Evolutionary conservation across 1,140 invertebrate genomes (phyloP).

Genomic region (Mylabris phalerata): DNA sequence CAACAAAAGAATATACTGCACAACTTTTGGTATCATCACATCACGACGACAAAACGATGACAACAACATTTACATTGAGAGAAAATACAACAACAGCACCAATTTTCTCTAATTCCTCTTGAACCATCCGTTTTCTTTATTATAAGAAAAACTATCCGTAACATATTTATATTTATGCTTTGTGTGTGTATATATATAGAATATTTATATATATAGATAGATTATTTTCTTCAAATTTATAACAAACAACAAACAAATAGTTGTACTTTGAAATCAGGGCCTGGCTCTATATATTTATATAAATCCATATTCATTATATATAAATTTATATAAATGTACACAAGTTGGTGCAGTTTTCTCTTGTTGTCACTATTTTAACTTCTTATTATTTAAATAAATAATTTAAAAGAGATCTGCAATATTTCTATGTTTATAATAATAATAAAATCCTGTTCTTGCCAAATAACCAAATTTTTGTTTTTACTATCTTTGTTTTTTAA

Average conservation of each 20-base stretch:
- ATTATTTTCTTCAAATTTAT: not conserved
- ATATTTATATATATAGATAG: not conserved
- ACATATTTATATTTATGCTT: slow-evolving; percentile 1
- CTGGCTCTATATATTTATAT: slow-evolving; percentile 28
- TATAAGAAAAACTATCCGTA: slow-evolving; percentile 1
- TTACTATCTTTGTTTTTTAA: slow-evolving; percentile 40
- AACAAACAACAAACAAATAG: slow-evolving; percentile 40
- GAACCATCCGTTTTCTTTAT: not conserved
- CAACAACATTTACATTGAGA: too few species aligned
- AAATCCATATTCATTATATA: not conserved
- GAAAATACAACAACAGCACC: too few species aligned
- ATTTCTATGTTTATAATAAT: slow-evolving; percentile 41
- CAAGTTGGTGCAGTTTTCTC: not conserved
- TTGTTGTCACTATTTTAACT: slow-evolving; percentile 5
- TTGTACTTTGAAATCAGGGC: slow-evolving; percentile 44
- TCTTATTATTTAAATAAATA: slow-evolving; percentile 34
- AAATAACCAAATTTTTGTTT: slow-evolving; percentile 14
- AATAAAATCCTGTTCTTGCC: slow-evolving; percentile 34
- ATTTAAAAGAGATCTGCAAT: slow-evolving; percentile 34
- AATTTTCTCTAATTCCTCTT: too few species aligned
- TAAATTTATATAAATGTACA: not conserved
- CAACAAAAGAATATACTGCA: slow-evolving; percentile 30
- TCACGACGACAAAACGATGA: too few species aligned
- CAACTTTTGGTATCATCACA: slow-evolving; percentile 14
- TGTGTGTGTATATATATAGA: slow-evolving; percentile 19